Conservation (phyloP, 1,140 invertebrate species). For the Dendrolimus punctatus region DNA sequence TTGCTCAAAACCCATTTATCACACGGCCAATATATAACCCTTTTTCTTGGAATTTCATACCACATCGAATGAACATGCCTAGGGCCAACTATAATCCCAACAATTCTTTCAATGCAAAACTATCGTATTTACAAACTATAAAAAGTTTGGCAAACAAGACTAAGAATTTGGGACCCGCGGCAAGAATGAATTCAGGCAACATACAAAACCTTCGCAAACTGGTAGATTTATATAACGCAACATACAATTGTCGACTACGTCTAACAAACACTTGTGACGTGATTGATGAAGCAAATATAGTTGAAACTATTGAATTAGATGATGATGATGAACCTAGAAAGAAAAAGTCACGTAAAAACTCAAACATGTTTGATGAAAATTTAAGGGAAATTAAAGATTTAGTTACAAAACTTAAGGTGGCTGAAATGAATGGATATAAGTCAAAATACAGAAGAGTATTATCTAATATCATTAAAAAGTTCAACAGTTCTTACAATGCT, state of each 20-base stretch:
- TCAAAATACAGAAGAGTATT: slow-evolving; percentile 40
- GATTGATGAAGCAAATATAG: slow-evolving; percentile 26
- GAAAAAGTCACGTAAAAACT: slow-evolving; percentile 24
- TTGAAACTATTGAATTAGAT: slow-evolving; percentile 49
- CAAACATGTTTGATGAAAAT: slow-evolving; percentile 32
- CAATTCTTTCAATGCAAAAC: slow-evolving; percentile 17
- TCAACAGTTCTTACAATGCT: slow-evolving; percentile 46
- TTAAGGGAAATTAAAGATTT: slow-evolving; percentile 29
- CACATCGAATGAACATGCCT: no score
- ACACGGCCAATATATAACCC: no score
- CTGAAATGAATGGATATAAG: slow-evolving; percentile 31
- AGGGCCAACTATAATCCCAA: slow-evolving; percentile 10
- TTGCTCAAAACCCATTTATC: not conserved
- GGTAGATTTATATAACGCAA: slow-evolving; percentile 39
- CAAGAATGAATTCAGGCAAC: slow-evolving; percentile 16
- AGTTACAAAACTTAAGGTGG: slow-evolving; percentile 27
- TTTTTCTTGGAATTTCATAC: no score
- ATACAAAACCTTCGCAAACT: slow-evolving; percentile 30
- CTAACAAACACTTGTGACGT: slow-evolving; percentile 36
- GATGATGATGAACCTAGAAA: slow-evolving; percentile 33
- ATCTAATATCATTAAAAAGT: slow-evolving; percentile 42
- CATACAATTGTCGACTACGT: slow-evolving; percentile 33
- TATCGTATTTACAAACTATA: slow-evolving; percentile 32
- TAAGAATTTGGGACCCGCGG: slow-evolving; percentile 23
- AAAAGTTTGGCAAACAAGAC: slow-evolving; percentile 28